A percentile compares a stretch with the other conserved stretches of the same genome.
Conservation (phyloP, 2,113 vertebrate species). For the Ancistrus triradiatus region DNA sequence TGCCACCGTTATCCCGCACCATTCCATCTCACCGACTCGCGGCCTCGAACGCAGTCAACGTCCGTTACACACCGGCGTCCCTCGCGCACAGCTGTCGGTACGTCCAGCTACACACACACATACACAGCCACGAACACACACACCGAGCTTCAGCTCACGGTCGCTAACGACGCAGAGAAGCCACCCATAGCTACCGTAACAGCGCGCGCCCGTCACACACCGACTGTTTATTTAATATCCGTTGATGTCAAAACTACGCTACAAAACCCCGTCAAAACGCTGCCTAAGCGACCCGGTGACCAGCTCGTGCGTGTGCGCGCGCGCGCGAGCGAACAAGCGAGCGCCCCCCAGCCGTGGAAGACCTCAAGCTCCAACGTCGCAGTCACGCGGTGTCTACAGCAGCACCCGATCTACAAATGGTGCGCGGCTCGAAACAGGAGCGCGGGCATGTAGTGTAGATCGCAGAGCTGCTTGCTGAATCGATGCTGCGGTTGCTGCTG, state of each 20-base stretch:
- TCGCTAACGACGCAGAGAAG: neutral
- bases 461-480: too few relatives aligned
- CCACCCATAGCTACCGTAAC: too few relatives aligned
- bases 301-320: neutral
- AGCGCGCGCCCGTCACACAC: neutral
- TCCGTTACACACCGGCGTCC: conserved; percentile 12
- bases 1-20: conserved; percentile 77
- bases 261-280: conserved; percentile 20
- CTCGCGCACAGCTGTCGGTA: neutral
- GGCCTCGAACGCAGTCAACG: conserved; percentile 48
- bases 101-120: conserved; percentile 9
- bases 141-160: neutral
- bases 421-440: too few relatives aligned
- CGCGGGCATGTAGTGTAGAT: too few relatives aligned
- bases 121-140: neutral
- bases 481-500: too few relatives aligned
- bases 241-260: neutral
- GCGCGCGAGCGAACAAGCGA: neutral
- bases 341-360: conserved; percentile 27
- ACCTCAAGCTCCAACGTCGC: conserved; percentile 1
- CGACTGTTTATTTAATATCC: neutral
- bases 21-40: conserved; percentile 74
- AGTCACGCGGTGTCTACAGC: too few relatives aligned
- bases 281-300: neutral
- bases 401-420: too few relatives aligned